phyloP scores from a whole-genome alignment of 2,888 invertebrate genomes.

The Frankliniella fusca region DNA sequence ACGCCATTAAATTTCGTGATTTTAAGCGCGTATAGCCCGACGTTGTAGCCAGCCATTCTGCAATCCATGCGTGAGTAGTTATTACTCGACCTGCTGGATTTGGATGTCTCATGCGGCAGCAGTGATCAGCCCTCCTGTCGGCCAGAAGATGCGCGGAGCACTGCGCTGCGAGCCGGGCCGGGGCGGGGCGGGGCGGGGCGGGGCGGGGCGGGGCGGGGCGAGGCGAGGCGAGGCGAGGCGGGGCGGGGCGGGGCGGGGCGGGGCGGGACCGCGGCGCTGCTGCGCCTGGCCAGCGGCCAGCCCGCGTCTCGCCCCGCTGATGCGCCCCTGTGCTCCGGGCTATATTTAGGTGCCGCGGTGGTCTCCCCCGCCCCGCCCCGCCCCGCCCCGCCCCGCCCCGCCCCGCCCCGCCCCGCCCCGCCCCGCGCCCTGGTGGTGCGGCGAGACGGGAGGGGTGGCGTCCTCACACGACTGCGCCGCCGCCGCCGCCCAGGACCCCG shows the following conservation, averaged over 20 bases:
- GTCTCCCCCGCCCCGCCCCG: neutral
- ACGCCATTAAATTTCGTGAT: too few relatives aligned
- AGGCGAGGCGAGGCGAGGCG: neutral
- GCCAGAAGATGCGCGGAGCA: neutral
- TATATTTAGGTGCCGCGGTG: neutral
- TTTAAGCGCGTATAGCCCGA: too few relatives aligned
- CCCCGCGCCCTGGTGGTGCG: neutral
- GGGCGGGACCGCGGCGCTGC: neutral
- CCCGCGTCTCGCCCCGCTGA: neutral
- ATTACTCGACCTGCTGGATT: too few relatives aligned
- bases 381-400: neutral
- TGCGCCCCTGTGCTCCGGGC: neutral
- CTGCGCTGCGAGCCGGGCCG: neutral
- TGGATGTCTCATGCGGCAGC: too few relatives aligned
- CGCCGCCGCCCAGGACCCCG: too few relatives aligned
- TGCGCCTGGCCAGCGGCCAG: neutral
- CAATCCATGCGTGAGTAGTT: too few relatives aligned
- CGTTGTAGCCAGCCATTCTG: too few relatives aligned
- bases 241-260: neutral
- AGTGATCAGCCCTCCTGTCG: too few relatives aligned
- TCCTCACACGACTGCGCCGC: too few relatives aligned
- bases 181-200: too few relatives aligned
- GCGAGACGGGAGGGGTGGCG: neutral
- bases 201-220: too few relatives aligned
- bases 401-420: neutral